Evolutionary conservation across 2,113 vertebrate genomes (phyloP).

Genomic region (Xenopus laevis): DNA sequence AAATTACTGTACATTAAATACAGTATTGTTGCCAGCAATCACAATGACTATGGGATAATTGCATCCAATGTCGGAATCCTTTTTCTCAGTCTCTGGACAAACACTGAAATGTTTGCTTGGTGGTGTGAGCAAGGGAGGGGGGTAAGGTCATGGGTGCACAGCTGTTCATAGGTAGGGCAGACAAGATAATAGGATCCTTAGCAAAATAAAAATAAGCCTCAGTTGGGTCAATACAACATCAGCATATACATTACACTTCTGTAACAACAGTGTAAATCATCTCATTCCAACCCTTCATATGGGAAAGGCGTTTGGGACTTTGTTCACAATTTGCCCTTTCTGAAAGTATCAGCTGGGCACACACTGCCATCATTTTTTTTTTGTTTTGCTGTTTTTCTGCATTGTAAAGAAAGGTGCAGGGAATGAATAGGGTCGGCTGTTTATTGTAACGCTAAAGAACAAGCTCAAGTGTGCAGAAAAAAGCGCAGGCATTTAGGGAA

Average conservation of each 20-base stretch:
- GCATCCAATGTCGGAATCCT: neutral
- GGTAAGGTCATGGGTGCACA: conserved; percentile 28
- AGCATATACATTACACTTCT: conserved; percentile 10
- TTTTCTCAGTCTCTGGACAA: conserved; percentile 21
- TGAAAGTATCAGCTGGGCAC: too few relatives aligned
- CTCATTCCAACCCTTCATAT: too few relatives aligned
- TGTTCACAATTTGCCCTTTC: too few relatives aligned
- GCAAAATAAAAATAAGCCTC: neutral
- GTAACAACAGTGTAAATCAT: conserved; percentile 1
- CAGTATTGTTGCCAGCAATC: conserved; percentile 5
- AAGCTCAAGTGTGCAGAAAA: too few relatives aligned
- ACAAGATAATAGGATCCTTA: conserved; percentile 29
- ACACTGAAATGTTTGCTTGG: conserved; percentile 37
- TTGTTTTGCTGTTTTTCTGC: too few relatives aligned
- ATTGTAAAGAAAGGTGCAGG: too few relatives aligned
- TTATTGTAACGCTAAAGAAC: too few relatives aligned
- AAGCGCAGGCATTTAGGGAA: too few relatives aligned
- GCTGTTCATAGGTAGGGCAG: conserved; percentile 25
- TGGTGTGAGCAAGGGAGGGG: conserved; percentile 7
- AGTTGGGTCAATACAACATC: conserved; percentile 5
- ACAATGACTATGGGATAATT: neutral
- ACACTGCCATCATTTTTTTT: too few relatives aligned
- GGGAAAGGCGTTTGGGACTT: too few relatives aligned
- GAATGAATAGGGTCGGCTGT: too few relatives aligned
- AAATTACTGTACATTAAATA: conserved; percentile 8